A percentile compares a stretch with the other conserved stretches of the same genome.
Conservation (phyloP, 35 echinoderm and acorn worm species). For the Ophiothrix spiculata region DNA sequence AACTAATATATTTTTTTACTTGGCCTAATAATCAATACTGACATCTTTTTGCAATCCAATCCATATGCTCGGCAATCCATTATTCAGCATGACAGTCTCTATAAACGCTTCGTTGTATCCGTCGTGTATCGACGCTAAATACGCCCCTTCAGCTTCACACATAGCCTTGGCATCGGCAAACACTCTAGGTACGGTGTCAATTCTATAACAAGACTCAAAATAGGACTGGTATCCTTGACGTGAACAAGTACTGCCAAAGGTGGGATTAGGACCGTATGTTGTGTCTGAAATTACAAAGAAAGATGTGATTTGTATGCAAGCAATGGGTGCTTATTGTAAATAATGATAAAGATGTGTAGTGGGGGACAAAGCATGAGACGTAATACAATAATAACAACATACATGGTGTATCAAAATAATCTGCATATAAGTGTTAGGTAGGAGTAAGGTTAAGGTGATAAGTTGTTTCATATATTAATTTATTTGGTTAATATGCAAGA, state of each 20-base stretch:
- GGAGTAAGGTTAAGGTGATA: no score
- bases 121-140: constrained; percentile 29
- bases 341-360: no score
- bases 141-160: background rate
- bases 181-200: background rate
- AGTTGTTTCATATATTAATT: no score
- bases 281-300: background rate
- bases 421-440: no score
- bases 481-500: no score
- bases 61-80: constrained; percentile 24
- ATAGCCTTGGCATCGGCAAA: constrained; percentile 11
- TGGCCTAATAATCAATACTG: no score
- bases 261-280: background rate
- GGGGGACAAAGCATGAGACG: no score
- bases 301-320: no score
- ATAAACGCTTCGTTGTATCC: constrained; percentile 21
- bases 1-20: no score
- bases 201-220: background rate
- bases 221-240: background rate
- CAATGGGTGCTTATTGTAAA: no score
- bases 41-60: constrained; percentile 37
- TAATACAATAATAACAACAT: no score
- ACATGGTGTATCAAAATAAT: no score
- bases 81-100: constrained; percentile 28
- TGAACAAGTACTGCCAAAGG: background rate